Percentiles rank a stretch among this genome's conserved stretches.
Evolutionary conservation across 2,888 invertebrate genomes (phyloP).

Genomic region (Sturmia bella): DNA sequence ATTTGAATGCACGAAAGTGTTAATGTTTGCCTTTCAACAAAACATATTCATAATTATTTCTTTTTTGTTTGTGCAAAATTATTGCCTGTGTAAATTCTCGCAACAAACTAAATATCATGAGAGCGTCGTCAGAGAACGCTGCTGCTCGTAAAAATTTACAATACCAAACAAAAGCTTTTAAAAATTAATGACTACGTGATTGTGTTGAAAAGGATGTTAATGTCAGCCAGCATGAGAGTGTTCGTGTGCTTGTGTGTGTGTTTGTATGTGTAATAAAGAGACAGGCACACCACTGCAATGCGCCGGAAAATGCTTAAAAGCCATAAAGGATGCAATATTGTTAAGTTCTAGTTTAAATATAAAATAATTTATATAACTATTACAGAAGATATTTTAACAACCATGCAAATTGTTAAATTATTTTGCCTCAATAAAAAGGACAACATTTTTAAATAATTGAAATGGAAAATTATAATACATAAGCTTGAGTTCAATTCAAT

Average conservation of each 20-base stretch:
- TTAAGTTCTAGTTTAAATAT: conserved; percentile 20
- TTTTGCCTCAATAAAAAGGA: background rate
- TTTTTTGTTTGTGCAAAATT: conserved; percentile 13
- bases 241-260: background rate
- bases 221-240: background rate
- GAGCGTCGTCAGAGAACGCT: conserved; percentile 1
- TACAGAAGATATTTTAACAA: conserved; percentile 7
- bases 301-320: conserved; percentile 52
- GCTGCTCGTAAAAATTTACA: background rate
- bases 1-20: background rate
- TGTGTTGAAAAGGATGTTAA: conserved; percentile 6
- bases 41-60: conserved; percentile 23
- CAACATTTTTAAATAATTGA: background rate
- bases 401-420: background rate
- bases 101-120: conserved; percentile 14
- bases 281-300: conserved; percentile 51
- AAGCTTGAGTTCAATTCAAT: no score
- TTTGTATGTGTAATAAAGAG: background rate
- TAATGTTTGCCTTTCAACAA: conserved; percentile 18
- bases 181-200: conserved; percentile 17
- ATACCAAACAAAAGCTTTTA: conserved; percentile 19
- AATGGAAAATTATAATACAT: no score
- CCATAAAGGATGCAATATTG: conserved; percentile 53
- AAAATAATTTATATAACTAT: conserved; percentile 5
- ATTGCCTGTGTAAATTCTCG: conserved; percentile 27